Conservation (phyloP, 2,797 vertebrate species). For the Poeciliopsis paucimaculata region DNA sequence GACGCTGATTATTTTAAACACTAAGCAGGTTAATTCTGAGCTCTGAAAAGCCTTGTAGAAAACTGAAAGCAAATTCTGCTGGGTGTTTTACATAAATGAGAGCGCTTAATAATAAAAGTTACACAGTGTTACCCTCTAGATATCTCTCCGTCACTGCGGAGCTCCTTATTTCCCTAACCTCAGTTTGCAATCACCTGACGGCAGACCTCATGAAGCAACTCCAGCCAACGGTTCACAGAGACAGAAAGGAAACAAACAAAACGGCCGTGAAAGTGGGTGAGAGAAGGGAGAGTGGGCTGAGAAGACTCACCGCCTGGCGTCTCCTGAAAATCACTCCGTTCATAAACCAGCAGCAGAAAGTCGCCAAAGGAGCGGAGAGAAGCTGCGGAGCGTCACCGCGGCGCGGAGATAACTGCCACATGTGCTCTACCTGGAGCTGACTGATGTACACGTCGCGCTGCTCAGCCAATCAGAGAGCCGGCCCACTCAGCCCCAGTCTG, state of each 20-base stretch:
- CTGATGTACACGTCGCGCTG: conserved; percentile 83
- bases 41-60: neutral
- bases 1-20: neutral
- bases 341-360: conserved; percentile 28
- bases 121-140: neutral
- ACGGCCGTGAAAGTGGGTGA: conserved; percentile 38
- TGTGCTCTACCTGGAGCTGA: conserved; percentile 76
- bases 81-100: conserved; percentile 15
- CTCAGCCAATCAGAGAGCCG: conserved; percentile 76
- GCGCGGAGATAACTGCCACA: conserved; percentile 64
- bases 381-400: conserved; percentile 19
- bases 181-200: conserved; percentile 31
- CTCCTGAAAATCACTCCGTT: conserved; percentile 15
- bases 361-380: conserved; percentile 3
- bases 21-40: neutral
- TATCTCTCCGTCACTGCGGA: conserved; percentile 5
- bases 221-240: neutral
- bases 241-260: neutral
- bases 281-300: neutral
- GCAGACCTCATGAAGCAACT: conserved; percentile 3
- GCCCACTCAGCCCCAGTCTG: neutral
- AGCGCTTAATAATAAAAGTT: neutral
- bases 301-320: conserved; percentile 14
- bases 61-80: neutral
- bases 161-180: conserved; percentile 35